Conservation (phyloP, 2,888 invertebrate genomes). For the Leucophenga maculata region DNA sequence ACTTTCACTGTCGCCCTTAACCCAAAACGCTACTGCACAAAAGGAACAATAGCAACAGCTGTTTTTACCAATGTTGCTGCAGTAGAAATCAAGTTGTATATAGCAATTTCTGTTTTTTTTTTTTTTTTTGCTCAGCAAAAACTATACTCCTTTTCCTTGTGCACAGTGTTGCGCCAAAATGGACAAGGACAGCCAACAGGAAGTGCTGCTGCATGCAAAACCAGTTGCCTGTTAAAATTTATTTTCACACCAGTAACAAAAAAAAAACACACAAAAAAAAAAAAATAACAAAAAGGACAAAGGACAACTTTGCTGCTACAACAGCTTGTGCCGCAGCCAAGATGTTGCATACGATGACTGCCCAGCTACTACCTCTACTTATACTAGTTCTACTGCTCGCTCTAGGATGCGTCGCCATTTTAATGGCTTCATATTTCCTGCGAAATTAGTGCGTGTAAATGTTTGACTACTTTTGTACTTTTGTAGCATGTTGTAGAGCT, state of each 20-base stretch:
- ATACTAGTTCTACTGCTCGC: slow-evolving; percentile 34
- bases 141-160: slow-evolving; percentile 32
- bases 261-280: background rate
- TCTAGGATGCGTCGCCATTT: slow-evolving; percentile 49
- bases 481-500: slow-evolving; percentile 2
- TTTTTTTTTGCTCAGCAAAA: background rate
- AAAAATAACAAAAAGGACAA: slow-evolving; percentile 37
- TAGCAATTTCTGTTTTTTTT: background rate
- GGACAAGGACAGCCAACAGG: background rate
- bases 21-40: no score
- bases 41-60: slow-evolving; percentile 55
- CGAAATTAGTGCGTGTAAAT: slow-evolving; percentile 67
- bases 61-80: slow-evolving; percentile 43
- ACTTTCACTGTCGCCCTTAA: no score
- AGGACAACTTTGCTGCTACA: slow-evolving; percentile 54
- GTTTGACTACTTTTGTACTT: slow-evolving; percentile 49
- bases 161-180: slow-evolving; percentile 22
- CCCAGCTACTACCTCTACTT: slow-evolving; percentile 37
- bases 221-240: slow-evolving; percentile 58
- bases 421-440: slow-evolving; percentile 69
- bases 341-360: slow-evolving; percentile 52
- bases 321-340: slow-evolving; percentile 59
- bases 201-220: slow-evolving; percentile 54
- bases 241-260: slow-evolving; percentile 62
- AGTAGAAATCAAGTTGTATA: slow-evolving; percentile 35